These are phyloP conservation scores for Spinibarbus caldwelli DNA, from an alignment of 2,797 vertebrate species.

Conservation along the genomic window DNA sequence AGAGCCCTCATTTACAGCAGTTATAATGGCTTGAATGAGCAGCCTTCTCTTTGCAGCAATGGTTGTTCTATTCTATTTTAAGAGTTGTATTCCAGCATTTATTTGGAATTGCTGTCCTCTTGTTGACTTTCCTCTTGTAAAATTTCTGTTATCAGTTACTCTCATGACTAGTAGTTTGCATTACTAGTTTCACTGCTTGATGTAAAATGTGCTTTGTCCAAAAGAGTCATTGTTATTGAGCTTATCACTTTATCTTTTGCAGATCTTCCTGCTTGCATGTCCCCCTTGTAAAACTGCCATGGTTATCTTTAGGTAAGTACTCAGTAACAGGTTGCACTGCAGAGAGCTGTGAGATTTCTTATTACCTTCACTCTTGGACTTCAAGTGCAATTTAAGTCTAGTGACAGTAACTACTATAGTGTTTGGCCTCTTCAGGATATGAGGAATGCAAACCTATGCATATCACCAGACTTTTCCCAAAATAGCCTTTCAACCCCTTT, in stretches of 20 bases:
- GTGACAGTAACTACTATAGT: not conserved
- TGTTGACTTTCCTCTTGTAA: not conserved
- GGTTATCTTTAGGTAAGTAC: constrained; percentile 91
- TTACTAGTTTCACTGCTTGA: not conserved
- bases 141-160: not conserved
- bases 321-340: not conserved
- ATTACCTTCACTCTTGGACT: not conserved
- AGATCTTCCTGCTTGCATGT: constrained; percentile 98
- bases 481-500: constrained; percentile 44
- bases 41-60: not conserved
- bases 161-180: not conserved
- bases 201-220: not conserved
- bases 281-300: constrained; percentile 89
- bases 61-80: not conserved
- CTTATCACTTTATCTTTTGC: constrained; percentile 62
- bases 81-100: not conserved
- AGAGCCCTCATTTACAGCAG: not conserved
- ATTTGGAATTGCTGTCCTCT: not conserved
- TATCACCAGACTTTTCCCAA: constrained; percentile 26
- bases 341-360: not conserved
- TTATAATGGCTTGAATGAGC: not conserved
- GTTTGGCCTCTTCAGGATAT: not conserved
- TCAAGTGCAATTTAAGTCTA: not conserved
- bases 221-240: not conserved
- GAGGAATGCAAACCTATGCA: constrained; percentile 9